Evolutionary conservation across 2,113 vertebrate species (phyloP).

Genomic region (Oxyruncus cristatus): DNA sequence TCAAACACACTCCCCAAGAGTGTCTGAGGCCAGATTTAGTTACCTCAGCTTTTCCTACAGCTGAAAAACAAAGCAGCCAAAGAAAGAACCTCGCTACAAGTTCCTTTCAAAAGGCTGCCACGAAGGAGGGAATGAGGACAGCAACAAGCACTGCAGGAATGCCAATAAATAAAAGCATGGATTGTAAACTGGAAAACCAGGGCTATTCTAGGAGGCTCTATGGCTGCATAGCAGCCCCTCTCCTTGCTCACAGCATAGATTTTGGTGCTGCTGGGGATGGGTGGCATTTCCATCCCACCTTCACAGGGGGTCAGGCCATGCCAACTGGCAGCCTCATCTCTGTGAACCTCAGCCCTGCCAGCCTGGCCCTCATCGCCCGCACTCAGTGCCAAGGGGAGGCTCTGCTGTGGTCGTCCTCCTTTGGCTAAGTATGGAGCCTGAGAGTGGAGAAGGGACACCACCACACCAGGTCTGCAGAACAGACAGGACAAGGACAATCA

Average conservation of each 20-base stretch:
- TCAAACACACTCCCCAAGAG: background rate
- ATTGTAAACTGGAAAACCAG: background rate
- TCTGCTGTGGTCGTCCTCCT: background rate
- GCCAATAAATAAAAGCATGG: background rate
- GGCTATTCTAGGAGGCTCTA: background rate
- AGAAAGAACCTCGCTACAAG: background rate
- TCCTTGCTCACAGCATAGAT: background rate
- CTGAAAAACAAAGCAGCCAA: background rate
- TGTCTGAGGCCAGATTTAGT: background rate
- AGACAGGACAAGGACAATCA: background rate
- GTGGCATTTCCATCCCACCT: background rate
- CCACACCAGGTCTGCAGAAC: background rate
- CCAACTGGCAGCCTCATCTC: background rate
- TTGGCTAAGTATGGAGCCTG: accelerated
- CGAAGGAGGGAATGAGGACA: background rate
- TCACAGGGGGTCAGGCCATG: accelerated
- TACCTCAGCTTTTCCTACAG: background rate
- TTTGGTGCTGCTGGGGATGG: accelerated
- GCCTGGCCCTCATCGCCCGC: background rate
- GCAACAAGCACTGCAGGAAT: background rate
- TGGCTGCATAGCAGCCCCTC: accelerated
- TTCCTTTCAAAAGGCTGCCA: background rate
- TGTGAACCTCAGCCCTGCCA: background rate
- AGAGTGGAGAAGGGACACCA: accelerated
- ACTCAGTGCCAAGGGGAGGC: accelerated